These are phyloP conservation scores for Teleiodes luculella DNA, from an alignment of 2,888 invertebrate genomes.

Conservation along the genomic window DNA sequence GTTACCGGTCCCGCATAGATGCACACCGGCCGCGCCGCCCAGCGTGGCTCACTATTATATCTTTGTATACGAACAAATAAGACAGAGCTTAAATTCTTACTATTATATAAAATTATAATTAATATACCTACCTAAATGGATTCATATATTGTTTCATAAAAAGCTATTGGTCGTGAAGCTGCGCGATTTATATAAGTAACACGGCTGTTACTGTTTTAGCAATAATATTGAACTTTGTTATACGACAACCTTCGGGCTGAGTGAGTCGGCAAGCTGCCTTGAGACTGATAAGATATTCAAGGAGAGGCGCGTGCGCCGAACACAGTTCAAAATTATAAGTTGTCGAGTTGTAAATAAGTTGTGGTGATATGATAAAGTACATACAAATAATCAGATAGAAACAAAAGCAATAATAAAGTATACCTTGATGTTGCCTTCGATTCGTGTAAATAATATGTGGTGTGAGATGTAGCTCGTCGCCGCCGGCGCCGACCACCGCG, in stretches of 20 bases:
- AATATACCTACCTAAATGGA: constrained; percentile 34
- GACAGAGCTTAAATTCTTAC: constrained; percentile 71
- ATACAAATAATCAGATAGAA: constrained; percentile 66
- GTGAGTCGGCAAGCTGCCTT: no score
- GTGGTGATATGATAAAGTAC: constrained; percentile 73
- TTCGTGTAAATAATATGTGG: constrained; percentile 61
- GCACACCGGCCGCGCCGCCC: constrained; percentile 55
- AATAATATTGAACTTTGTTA: constrained; percentile 3
- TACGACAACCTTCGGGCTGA: constrained; percentile 34
- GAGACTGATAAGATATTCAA: no score
- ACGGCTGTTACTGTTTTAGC: constrained; percentile 4
- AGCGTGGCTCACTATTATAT: constrained; percentile 33
- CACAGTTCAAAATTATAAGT: constrained; percentile 58
- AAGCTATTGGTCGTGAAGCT: constrained; percentile 4
- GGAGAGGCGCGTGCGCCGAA: constrained; percentile 27
- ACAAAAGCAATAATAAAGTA: constrained; percentile 78
- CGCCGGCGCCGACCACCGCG: background rate
- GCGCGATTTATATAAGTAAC: constrained; percentile 4
- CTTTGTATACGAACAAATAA: constrained; percentile 77
- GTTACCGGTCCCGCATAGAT: constrained; percentile 34
- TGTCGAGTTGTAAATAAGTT: constrained; percentile 61
- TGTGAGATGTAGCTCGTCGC: constrained; percentile 34
- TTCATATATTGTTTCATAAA: constrained; percentile 40
- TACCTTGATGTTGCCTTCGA: constrained; percentile 77
- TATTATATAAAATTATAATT: constrained; percentile 43